Evolutionary conservation across 2,113 vertebrate species (phyloP), one percentile per base, ranked within the genome.

Genomic region (Ginglymostoma cirratum): DNA sequence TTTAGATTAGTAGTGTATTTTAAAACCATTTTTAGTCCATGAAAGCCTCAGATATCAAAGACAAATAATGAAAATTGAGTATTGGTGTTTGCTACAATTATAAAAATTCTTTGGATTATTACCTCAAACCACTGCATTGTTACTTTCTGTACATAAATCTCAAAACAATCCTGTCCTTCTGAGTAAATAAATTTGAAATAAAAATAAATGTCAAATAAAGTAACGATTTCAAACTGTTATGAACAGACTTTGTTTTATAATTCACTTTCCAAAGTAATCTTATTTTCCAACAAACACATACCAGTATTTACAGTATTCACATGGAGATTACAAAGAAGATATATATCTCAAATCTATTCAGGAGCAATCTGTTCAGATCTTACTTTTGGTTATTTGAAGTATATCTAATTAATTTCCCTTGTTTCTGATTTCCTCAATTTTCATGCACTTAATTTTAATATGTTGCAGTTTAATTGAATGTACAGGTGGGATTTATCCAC

Each of bases 401-500:
- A 10, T 67, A 69, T 95, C n/a, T 30, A 45, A 67, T 65, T 94
- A 23, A 95, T 95, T 94, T 95, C 93, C 67, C 93, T 70, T 95
- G 66, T 95, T 95, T 72, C 42, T 45, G 66, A 95, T 95, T 70
- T 70, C 67, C 70, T 48, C 67, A 45, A 95, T 48, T 72, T 95
- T 95, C 42, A 48, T 70, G 42, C 67, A 95, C 42, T 95, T 94
- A 67, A 67, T 94, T 94, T 45, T 95, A 45, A 95, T 95, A 95
- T 95, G 38, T 69, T 70, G 67, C 93, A 95, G 66, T 95, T 95
- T 95, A 95, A 95, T 72, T 95, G 70, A 95, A 72, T 17, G 66
- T 14, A 7, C 66, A 72, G 66, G 42, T 95, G 93, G 66, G 93
- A 95, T 70, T 70, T 95, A 45, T 95, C 38, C 67, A 17, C 42